Evolutionary conservation across 2,888 invertebrate genomes (phyloP).

Genomic region (Lysandra bellargus): DNA sequence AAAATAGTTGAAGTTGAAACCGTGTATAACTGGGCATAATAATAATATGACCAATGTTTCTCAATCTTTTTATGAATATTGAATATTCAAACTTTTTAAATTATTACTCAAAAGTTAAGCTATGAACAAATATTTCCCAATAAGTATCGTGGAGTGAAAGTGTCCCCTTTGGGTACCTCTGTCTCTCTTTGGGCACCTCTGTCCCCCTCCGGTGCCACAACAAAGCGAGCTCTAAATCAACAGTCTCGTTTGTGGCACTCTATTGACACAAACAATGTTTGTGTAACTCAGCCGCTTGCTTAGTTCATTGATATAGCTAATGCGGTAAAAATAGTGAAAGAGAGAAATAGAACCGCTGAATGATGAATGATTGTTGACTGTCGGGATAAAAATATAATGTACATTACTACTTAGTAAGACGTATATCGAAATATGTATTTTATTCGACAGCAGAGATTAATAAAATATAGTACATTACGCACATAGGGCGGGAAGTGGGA

Average conservation of each 20-base stretch:
- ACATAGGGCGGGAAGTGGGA: too few relatives aligned
- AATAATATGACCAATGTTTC: too few relatives aligned
- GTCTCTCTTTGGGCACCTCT: neutral
- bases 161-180: neutral
- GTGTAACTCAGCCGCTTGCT: neutral
- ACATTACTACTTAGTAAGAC: too few relatives aligned
- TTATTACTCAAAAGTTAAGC: too few relatives aligned
- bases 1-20: too few relatives aligned
- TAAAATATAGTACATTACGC: too few relatives aligned
- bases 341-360: neutral
- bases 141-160: neutral
- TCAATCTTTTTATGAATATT: too few relatives aligned
- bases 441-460: too few relatives aligned
- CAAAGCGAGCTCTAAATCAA: conserved; percentile 6
- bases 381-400: neutral
- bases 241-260: conserved; percentile 2
- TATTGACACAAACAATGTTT: conserved; percentile 12
- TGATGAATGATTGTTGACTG: neutral
- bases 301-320: neutral
- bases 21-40: too few relatives aligned
- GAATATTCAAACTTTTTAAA: too few relatives aligned
- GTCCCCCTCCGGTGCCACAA: neutral
- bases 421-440: too few relatives aligned
- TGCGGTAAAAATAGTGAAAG: neutral
- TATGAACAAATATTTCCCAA: neutral